phyloP scores from a whole-genome alignment of 2,888 invertebrate genomes.

The Argyra leucocephala region DNA sequence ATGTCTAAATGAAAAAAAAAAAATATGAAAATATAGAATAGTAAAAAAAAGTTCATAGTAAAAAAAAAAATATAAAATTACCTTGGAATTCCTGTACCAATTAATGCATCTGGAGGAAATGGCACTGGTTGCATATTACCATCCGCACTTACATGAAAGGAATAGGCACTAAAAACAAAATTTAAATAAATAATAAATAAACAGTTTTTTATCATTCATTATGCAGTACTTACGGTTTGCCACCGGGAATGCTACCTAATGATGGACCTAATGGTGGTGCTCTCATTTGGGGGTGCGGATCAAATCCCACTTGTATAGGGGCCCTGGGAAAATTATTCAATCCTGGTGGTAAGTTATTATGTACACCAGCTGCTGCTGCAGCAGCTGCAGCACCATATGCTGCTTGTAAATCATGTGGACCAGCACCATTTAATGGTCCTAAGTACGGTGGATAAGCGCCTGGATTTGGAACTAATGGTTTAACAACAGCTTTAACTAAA shows the following conservation, averaged over 20 bases:
- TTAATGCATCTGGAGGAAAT: conserved; percentile 87
- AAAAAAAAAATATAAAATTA: conserved; percentile 11
- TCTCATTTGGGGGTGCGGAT: conserved; percentile 58
- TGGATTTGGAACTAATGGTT: conserved; percentile 26
- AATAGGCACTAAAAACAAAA: conserved; percentile 68
- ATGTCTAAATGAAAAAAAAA: conserved; percentile 48
- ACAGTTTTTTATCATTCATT: not conserved
- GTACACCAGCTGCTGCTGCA: conserved; percentile 48
- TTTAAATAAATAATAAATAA: conserved; percentile 4
- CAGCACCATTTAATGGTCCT: conserved; percentile 48
- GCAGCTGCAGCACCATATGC: conserved; percentile 42
- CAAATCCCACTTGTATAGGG: conserved; percentile 56
- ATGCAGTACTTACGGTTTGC: conserved; percentile 67
- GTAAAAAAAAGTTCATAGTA: not conserved
- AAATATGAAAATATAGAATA: not conserved
- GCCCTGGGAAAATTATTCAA: conserved; percentile 58
- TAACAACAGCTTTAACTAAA: conserved; percentile 26
- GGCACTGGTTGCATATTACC: conserved; percentile 86
- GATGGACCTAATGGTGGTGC: conserved; percentile 37
- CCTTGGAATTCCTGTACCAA: conserved; percentile 80
- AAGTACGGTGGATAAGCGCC: conserved; percentile 53
- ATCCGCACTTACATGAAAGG: conserved; percentile 85
- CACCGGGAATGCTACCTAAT: conserved; percentile 63
- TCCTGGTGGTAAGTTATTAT: conserved; percentile 54
- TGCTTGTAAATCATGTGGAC: conserved; percentile 52